Conservation (phyloP, 2,888 invertebrate species). For the Eurytoma adleriae region DNA sequence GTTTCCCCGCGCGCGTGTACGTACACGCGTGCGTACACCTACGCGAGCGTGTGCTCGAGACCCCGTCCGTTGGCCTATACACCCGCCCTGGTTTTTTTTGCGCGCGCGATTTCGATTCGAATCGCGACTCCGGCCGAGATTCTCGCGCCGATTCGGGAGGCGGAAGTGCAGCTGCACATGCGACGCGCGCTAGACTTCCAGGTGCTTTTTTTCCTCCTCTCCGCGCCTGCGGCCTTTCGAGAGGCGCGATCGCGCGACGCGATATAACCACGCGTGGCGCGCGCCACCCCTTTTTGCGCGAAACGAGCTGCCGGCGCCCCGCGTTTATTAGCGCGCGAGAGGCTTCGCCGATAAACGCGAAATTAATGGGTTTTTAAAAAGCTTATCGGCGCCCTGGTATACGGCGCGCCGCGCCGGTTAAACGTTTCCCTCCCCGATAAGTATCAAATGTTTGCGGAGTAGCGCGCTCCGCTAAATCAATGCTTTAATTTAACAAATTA, state of each 20-base stretch:
- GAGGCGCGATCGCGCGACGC: conserved; percentile 18
- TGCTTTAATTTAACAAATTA: too few species aligned
- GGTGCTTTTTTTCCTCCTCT: neutral
- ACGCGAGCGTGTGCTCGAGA: neutral
- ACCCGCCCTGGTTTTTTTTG: neutral
- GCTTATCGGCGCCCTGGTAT: too few species aligned
- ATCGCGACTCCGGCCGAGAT: conserved; percentile 26
- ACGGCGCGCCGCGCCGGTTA: too few species aligned
- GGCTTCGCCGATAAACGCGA: too few species aligned
- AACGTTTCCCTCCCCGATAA: too few species aligned
- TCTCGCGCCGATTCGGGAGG: conserved; percentile 31
- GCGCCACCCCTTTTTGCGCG: neutral
- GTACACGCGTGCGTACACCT: neutral
- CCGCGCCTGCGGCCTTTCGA: neutral
- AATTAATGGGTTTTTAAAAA: neutral
- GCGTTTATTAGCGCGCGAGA: too few species aligned
- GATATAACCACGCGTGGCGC: neutral
- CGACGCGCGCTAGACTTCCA: conserved; percentile 4
- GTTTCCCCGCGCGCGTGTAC: neutral
- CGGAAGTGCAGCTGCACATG: conserved; percentile 21
- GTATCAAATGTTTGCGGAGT: too few species aligned
- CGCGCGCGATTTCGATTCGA: conserved; percentile 20
- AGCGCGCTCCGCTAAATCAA: too few species aligned
- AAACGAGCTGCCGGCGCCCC: neutral
- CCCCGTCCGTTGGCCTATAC: neutral